phyloP scores from a whole-genome alignment of 2,797 vertebrate genomes.

The Amblyopsis hoosieri region DNA sequence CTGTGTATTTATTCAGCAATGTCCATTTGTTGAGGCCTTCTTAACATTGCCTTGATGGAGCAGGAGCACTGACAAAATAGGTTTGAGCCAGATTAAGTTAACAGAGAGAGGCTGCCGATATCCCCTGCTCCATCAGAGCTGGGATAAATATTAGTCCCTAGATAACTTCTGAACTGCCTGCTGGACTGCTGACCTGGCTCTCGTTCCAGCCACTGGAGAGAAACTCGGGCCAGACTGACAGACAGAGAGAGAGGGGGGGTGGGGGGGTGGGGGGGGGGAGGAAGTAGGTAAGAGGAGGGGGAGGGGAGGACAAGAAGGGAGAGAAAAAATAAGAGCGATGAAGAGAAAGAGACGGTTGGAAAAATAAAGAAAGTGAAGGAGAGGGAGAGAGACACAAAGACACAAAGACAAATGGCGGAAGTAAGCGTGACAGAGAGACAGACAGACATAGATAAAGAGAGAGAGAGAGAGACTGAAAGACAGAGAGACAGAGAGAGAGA shows the following conservation, averaged over 20 bases:
- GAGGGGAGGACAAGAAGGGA: not conserved
- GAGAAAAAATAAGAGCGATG: not conserved
- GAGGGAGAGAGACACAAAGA: not conserved
- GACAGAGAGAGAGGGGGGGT: conserved; percentile 21
- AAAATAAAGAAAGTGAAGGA: not conserved
- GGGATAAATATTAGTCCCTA: conserved; percentile 69
- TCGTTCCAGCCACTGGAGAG: conserved; percentile 32
- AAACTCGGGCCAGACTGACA: conserved; percentile 31
- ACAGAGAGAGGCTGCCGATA: conserved; percentile 52
- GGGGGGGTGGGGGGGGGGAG: not conserved
- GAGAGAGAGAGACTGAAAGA: conserved; percentile 3
- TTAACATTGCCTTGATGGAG: conserved; percentile 10
- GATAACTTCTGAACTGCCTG: conserved; percentile 58
- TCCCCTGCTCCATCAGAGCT: conserved; percentile 53
- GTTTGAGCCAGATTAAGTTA: conserved; percentile 59
- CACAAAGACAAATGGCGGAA: not conserved
- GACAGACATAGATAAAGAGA: conserved; percentile 16
- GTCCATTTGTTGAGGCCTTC: conserved; percentile 2
- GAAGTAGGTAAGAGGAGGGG: not conserved
- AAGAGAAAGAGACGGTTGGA: not conserved
- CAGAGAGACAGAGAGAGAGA: conserved; percentile 11
- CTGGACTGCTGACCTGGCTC: conserved; percentile 52
- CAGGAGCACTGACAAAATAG: conserved; percentile 40
- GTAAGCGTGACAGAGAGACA: not conserved
- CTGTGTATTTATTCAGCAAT: not conserved